Evolutionary conservation across 2,797 vertebrate species (phyloP), one percentile per base, ranked within the genome.

Genomic region (Micropoecilia bifurca): DNA sequence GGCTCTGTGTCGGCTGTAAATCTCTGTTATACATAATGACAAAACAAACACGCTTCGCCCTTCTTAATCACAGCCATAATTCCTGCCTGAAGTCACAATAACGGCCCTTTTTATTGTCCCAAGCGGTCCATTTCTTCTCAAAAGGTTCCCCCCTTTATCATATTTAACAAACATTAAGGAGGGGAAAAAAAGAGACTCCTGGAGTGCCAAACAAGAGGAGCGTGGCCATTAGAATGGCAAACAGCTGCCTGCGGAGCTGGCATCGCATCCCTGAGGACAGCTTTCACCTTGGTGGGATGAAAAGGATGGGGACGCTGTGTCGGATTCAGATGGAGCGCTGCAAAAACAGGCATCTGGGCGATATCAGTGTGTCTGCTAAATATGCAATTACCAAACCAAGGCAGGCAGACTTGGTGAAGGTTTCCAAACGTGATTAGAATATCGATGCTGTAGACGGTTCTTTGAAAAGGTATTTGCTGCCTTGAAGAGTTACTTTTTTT

Each of bases 331-430:
- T 71, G 59, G 76, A 82, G 77, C 3, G 80, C 30, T 78, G 12
- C 71, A 84, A 88, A 86, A 80, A 86, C 18, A 22, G 43, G 59
- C 76, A 7, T 66, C 18, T 63, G 83, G 75, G 78, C 84, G 86
- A 83, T 83, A 88, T 88, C 84, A 80, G 77, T 68, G 18, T 46
- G 85, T 78, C 80, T 81, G 75, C 88, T 90, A 92, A 94, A 85
- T 80, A 87, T 75, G 85, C 90, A 87, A 90, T 94, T 91, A 93
- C 86, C 76, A 39, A 86, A 91, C 78, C 55, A 78, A 80, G 76
- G 77, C 47, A 76, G 80, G 76, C 76, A 89, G 83, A 86, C 77
- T 75, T 73, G 48, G 81, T 41, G 84, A 81, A 36, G 72, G 85
- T 71, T 76, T 30, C 55, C 71, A 75, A 55, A 45, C 77, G 12